phyloP scores from a whole-genome alignment of 1,140 invertebrate species.

The Drosophila biarmipes region DNA sequence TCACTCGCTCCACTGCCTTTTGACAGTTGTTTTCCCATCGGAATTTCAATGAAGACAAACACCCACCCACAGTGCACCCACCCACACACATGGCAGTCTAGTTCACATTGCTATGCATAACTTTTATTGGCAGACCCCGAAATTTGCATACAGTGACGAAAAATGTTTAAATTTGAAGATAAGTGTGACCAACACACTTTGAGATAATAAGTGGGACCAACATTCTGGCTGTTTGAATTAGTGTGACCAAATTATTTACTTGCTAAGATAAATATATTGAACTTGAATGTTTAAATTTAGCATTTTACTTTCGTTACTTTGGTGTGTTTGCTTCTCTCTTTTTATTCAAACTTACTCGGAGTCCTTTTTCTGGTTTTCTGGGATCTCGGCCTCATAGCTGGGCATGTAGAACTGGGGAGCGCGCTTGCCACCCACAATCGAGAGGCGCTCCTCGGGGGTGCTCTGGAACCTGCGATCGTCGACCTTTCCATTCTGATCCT shows the following conservation, averaged over 20 bases:
- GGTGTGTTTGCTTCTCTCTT: neutral
- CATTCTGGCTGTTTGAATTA: no score
- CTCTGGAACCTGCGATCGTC: slow-evolving; percentile 95
- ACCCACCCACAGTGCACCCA: neutral
- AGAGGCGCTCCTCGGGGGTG: slow-evolving; percentile 95
- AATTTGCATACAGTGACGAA: slow-evolving; percentile 59
- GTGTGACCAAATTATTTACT: no score
- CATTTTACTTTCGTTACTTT: neutral
- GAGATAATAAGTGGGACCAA: no score
- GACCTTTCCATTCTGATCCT: slow-evolving; percentile 96
- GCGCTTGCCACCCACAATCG: slow-evolving; percentile 96
- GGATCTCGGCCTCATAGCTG: slow-evolving; percentile 96
- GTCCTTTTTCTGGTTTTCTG: slow-evolving; percentile 98
- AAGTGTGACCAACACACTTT: no score
- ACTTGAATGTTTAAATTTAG: neutral
- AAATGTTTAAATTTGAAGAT: neutral
- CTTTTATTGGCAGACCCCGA: slow-evolving; percentile 66
- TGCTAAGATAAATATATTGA: no score
- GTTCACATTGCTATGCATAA: slow-evolving; percentile 62
- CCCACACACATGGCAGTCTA: slow-evolving; percentile 33
- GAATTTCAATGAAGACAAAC: slow-evolving; percentile 74
- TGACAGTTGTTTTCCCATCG: slow-evolving; percentile 73
- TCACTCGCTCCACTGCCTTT: slow-evolving; percentile 72
- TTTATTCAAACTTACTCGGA: slow-evolving; percentile 91
- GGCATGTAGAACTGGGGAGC: slow-evolving; percentile 97